These are phyloP conservation scores for Ursus arctos DNA, from an alignment of 2,113 vertebrate genomes.

Conservation along the genomic window DNA sequence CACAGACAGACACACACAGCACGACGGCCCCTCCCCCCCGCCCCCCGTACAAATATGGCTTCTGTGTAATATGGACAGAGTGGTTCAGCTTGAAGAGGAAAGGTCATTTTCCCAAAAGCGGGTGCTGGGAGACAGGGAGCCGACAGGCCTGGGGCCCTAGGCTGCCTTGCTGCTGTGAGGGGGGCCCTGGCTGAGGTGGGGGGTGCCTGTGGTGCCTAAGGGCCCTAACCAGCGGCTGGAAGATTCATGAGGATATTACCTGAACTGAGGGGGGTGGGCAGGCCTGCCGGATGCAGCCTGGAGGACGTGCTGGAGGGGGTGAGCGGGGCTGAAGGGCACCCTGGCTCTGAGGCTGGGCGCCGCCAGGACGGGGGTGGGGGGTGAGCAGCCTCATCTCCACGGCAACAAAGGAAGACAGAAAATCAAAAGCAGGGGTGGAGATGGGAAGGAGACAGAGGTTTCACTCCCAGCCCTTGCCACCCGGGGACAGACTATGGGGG, in stretches of 20 bases:
- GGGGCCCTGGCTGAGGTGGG: constrained; percentile 54
- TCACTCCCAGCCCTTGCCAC: not conserved
- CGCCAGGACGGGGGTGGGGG: not conserved
- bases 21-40: constrained; percentile 66
- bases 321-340: constrained; percentile 14
- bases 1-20: constrained; percentile 80
- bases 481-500: not conserved
- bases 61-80: constrained; percentile 85
- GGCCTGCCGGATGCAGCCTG: constrained; percentile 24
- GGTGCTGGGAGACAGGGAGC: constrained; percentile 70
- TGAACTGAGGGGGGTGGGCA: constrained; percentile 73
- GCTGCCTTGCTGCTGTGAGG: constrained; percentile 53
- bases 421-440: constrained; percentile 35
- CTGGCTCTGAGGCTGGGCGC: not conserved
- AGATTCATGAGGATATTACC: constrained; percentile 68
- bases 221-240: constrained; percentile 42
- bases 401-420: constrained; percentile 66
- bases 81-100: constrained; percentile 79
- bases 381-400: constrained; percentile 53
- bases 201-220: constrained; percentile 26
- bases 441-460: not conserved
- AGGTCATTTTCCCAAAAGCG: constrained; percentile 73
- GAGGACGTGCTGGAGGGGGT: constrained; percentile 42
- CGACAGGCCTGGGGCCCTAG: not conserved
- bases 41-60: constrained; percentile 84